Evolutionary conservation across 2,113 vertebrate species (phyloP), one percentile per base, ranked within the genome.

Genomic region (Atlantisia rogersi): DNA sequence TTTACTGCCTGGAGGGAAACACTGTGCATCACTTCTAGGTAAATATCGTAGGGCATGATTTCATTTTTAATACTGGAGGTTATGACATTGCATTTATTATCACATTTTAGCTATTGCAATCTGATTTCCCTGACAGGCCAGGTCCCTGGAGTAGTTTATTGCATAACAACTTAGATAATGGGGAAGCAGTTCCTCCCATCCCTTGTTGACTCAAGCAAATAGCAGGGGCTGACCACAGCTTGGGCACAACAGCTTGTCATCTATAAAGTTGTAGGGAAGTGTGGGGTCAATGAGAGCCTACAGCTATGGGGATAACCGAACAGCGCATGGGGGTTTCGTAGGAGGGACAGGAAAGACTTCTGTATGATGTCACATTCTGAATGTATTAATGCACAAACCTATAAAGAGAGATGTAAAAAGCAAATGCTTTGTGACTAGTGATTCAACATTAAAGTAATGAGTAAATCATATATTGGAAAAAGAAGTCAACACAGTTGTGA

Each of bases 281-380:
- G 19, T 37, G 46, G 52, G 55, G 52, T 15, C 28, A 84, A 0
- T 2, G 11, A 56, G 15, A 59, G 11, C n/a, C 32, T 28, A 2
- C 5, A 32, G 32, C 6, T 52, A 0, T 42, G 29, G n/a, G 31
- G 22, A 0, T 16, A 67, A 40, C 0, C 1, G 2, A 20, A 32
- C 53, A 35, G 29, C 11, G 31, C 10, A 1, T 8, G 32, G 4
- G 7, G 31, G 5, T 2, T 60, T 67, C 56, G 10, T 26, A 37
- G 68, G 26, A 55, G 26, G 55, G 48, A 52, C 4, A 2, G 74
- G 28, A 22, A 40, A 59, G 37, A 25, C 35, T 59, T 42, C 5
- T 29, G 4, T 71, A 8, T 9, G 35, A 6, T 10, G 10, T 58
- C 83, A 12, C 10, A 10, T 76, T 67, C 50, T 48, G 39, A 56